Evolutionary conservation across 2,888 invertebrate genomes (phyloP), one percentile per base, ranked within the genome.

Genomic region (Saturnia japonica): DNA sequence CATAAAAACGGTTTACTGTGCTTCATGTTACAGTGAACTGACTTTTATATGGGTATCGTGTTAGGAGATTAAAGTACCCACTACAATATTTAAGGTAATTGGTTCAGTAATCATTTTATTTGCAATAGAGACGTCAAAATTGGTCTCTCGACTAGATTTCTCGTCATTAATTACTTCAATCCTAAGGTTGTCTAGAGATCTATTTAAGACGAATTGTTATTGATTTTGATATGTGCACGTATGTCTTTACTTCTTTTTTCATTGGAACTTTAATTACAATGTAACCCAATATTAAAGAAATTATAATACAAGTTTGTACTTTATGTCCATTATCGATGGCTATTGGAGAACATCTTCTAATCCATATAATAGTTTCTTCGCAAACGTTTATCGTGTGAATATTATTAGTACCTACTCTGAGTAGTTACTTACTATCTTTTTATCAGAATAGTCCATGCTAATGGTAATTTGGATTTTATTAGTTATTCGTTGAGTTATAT

Each of bases 1-100:
- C 71, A 78, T 83, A 80, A 80, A 84, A 71, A 47, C 66, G 51
- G 69, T 45, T 69, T 40, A 28, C 69, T 25, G 34, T 14, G 76
- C 70, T 71, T 73, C 54, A 77, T 75, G 75, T 77, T 76, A 68
- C 51, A 68, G 40, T 60, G 68, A 19, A 66, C 60, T 71, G 69
- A 76, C n/a, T 71, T 71, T 71, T 68, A 57, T 70, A 68, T 42
- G 51, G 51, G 70, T 25, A 62, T 34, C 45, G 62, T 47, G 40
- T 71, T 68, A 68, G 28, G 22, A 51, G 22, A 70, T 70, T 70
- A 22, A 51, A 54, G 54, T 54, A 40, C 1, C 47, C 40, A 68
- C 25, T 47, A 25, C 14, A 14, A 60, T 60, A 60, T 60, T 60
- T 60, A 60, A 60, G 57, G 57, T 60, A 60, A 60, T 60, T 60